Conservation (phyloP, 2,888 invertebrate genomes). For the Schrankia costaestrigalis region DNA sequence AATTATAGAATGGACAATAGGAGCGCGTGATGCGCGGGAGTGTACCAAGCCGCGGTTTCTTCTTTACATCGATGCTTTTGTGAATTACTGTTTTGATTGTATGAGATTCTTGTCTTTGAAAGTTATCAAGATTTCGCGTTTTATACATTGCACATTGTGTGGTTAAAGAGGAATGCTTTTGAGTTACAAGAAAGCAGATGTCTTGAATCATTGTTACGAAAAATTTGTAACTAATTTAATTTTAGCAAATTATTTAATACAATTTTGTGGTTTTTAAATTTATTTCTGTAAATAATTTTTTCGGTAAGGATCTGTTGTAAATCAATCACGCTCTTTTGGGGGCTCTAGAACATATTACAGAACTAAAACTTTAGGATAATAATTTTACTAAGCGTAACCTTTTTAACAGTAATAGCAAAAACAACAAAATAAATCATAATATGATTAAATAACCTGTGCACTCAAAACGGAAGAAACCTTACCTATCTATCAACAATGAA, state of each 20-base stretch:
- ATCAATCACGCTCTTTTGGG: neutral
- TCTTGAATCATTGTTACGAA: no score
- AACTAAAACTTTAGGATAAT: no score
- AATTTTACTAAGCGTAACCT: no score
- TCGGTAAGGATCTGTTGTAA: no score
- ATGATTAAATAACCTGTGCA: conserved; percentile 4
- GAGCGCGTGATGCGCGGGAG: conserved; percentile 63
- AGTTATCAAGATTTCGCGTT: conserved; percentile 1
- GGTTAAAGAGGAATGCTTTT: neutral
- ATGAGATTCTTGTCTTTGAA: conserved; percentile 4
- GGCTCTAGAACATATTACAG: no score
- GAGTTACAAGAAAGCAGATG: neutral
- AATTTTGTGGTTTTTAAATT: no score
- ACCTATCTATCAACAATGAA: conserved; percentile 35
- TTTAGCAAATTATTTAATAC: no score
- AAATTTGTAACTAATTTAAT: no score
- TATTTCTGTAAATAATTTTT: no score
- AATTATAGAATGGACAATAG: conserved; percentile 71
- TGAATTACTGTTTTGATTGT: conserved; percentile 25
- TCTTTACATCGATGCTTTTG: conserved; percentile 22
- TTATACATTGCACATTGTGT: conserved; percentile 1
- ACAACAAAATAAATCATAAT: neutral
- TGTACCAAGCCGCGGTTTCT: conserved; percentile 36
- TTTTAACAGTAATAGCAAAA: neutral
- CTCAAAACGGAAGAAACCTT: conserved; percentile 29